Conservation (phyloP, 2,797 vertebrate genomes). For the Sibirionetta formosa region DNA sequence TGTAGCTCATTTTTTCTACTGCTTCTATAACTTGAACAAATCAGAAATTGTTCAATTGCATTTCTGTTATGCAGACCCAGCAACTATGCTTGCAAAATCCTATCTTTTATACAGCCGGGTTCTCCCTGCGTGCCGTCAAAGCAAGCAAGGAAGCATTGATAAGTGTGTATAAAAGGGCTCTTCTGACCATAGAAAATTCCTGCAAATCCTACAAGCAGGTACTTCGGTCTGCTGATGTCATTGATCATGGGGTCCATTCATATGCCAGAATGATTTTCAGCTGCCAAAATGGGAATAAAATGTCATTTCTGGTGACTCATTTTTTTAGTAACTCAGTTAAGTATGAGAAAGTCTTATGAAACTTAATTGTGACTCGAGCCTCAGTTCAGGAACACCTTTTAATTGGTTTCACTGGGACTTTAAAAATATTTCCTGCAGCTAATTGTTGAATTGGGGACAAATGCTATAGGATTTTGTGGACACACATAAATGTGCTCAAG, state of each 20-base stretch:
- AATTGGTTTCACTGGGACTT: slow-evolving; percentile 70
- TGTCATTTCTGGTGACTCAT: not conserved
- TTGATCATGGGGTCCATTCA: not conserved
- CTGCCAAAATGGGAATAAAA: slow-evolving; percentile 11
- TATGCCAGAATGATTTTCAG: not conserved
- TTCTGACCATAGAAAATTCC: not conserved
- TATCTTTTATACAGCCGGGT: not conserved
- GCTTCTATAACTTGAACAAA: not conserved
- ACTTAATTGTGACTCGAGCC: slow-evolving; percentile 27
- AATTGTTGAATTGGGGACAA: slow-evolving; percentile 36
- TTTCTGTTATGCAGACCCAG: not conserved
- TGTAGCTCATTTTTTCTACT: not conserved
- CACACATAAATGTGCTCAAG: rapidly evolving
- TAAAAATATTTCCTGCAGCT: slow-evolving; percentile 37
- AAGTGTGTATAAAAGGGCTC: not conserved
- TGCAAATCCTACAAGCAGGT: not conserved
- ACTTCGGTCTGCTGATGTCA: not conserved
- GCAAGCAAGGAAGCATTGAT: not conserved
- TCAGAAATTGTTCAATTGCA: not conserved
- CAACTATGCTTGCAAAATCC: not conserved
- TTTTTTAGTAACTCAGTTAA: not conserved
- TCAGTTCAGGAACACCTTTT: slow-evolving; percentile 42
- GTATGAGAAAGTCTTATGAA: not conserved
- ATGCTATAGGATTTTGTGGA: not conserved
- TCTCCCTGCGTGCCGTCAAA: not conserved